These are phyloP conservation scores for Caenorhabditis sp. DNA, from an alignment of 2,888 invertebrate species.

Conservation along the genomic window DNA sequence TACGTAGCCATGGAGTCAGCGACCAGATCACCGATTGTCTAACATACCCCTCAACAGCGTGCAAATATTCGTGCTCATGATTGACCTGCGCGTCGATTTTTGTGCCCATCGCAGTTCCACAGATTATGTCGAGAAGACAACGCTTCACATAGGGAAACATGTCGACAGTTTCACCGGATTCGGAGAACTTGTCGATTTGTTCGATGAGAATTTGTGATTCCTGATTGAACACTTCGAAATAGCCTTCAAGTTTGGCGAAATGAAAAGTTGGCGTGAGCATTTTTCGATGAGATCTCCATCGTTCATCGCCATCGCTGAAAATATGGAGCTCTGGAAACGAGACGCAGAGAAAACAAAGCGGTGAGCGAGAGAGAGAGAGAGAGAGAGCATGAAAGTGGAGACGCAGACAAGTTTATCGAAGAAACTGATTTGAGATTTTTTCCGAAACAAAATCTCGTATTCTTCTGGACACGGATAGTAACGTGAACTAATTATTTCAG, in stretches of 20 bases:
- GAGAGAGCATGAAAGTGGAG: too few species aligned
- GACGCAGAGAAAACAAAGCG: too few species aligned
- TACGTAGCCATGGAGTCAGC: too few species aligned
- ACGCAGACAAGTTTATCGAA: too few species aligned
- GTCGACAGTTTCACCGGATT: constrained; percentile 70
- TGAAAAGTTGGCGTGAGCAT: constrained; percentile 75
- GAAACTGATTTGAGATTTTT: too few species aligned
- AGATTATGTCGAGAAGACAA: constrained; percentile 74
- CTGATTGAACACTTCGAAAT: constrained; percentile 34
- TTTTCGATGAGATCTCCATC: constrained; percentile 73
- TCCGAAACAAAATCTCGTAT: too few species aligned
- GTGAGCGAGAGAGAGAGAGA: too few species aligned
- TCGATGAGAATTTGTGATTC: constrained; percentile 67
- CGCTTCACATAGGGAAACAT: constrained; percentile 73
- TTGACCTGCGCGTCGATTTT: constrained; percentile 56
- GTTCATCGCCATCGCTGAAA: constrained; percentile 25
- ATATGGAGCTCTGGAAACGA: too few species aligned
- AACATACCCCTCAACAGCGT: constrained; percentile 54
- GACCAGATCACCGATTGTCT: too few species aligned
- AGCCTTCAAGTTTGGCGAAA: constrained; percentile 74
- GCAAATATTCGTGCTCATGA: constrained; percentile 55
- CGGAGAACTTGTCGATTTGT: constrained; percentile 65
- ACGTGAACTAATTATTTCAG: too few species aligned
- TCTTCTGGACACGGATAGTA: too few species aligned
- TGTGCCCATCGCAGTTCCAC: constrained; percentile 63